Evolutionary conservation across 64 coral and sea anemone species (phyloP), one percentile per base, ranked within the genome.

Genomic region (Anthopleura sola): DNA sequence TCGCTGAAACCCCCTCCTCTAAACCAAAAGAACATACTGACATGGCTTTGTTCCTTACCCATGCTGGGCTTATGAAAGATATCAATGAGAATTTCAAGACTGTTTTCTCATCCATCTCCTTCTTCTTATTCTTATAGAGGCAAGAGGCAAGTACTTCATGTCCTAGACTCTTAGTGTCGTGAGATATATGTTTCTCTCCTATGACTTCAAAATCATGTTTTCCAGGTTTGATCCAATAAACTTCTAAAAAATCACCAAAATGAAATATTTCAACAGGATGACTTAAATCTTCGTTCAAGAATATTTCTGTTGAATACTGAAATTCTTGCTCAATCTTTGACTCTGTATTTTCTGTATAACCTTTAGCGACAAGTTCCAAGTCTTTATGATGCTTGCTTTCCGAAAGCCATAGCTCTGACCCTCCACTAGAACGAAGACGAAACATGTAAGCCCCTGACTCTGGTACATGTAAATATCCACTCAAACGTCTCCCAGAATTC

Each of bases 371-470:
- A 36, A 89, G 78, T 58, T 54, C 82, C 15, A 83, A 62, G 38
- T 37, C 66, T 71, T 71, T 71, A 28, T 82, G 26, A 37, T 36
- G 1, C 40, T 36, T 39, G 20, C 78, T 86, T 24, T 84, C 14
- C 20, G 81, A 75, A 44, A 91, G 39, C 89, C 89, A 91, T 21
- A 91, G 78, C 84, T 91, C 89, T 66, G 89, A 91, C 0, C 39
- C 56, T 16, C 78, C 89, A 47, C 56, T 78, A 38, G 89, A 91
- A 81, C 68, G 76, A 7, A 91, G 56, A 40, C 62, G 71, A 86
- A 91, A 86, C 84, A 46, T 85, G 56, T 91, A 91, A 36, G 81
- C 81, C 53, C 89, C 89, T 38, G 83, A 86, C 19, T 80, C 84
- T 12, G 75, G 75, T 28, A 82, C 79, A 5, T 81, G 49, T 49